Evolutionary conservation across 1,140 invertebrate genomes (phyloP), one percentile per base, ranked within the genome.

Genomic region (Cydia fagiglandana): DNA sequence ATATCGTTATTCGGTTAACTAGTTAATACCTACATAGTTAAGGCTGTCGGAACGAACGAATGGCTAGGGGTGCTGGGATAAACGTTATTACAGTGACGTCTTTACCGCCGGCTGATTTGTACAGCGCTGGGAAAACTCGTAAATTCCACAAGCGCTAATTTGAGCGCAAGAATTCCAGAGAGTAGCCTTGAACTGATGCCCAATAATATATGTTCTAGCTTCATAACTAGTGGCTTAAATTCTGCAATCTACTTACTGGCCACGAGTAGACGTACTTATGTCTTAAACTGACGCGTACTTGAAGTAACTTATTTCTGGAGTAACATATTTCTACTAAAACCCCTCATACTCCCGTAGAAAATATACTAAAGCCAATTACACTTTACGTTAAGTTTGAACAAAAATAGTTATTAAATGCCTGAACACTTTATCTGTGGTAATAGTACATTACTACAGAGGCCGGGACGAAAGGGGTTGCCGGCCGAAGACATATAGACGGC

Each of bases 161-260:
- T 77, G 75, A 81, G 75, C 76, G 66, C 76, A 78, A 78, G 70
- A 80, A 81, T 81, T 81, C 53, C 75, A 73, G 50, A 75, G 28
- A 38, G 45, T 68, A 77, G 75, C 77, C 77, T 81, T 81, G 75
- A 81, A 78, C 73, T 68, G 47, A 73, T 4, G 20, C 7, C 5
- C 13, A 70, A 41, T n/a, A n/a, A 41, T n/a, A 41, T n/a, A n/a
- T 17, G 50, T 56, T 56, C 10, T 61, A 61, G 56, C 10, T 61
- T 61, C 10, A 24, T 24, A 24, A 61, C 6, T 61, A 9, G 1
- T 20, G 15, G 47, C 53, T 56, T n/a, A 56, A 61, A 2, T 61
- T 61, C 9, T 61, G 50, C 47, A 53, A 4, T n/a, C 47, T 53
- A 53, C 15, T 24, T 20, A 61, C 20, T 61, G 9, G 45, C 13